A percentile compares a stretch with the other conserved stretches of the same genome.
These are phyloP conservation scores for Drosophila kuntzei DNA, from an alignment of 2,888 invertebrate genomes.

Conservation along the genomic window DNA sequence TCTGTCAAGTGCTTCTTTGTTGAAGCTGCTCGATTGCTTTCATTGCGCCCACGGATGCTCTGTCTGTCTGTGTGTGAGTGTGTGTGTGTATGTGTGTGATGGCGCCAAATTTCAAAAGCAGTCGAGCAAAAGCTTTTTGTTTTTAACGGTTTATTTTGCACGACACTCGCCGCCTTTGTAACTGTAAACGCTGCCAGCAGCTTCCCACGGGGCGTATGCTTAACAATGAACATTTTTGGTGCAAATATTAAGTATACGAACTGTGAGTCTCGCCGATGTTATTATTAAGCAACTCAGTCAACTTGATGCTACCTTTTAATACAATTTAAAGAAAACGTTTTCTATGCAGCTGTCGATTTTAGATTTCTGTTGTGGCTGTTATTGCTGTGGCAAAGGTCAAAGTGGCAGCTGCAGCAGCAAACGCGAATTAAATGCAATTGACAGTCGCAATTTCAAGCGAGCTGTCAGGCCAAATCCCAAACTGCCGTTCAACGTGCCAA, in stretches of 20 bases:
- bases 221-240: slow-evolving; percentile 10
- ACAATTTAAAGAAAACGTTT: slow-evolving; percentile 30
- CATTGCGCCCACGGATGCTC: slow-evolving; percentile 47
- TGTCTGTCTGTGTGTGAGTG: slow-evolving; percentile 11
- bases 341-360: slow-evolving; percentile 19
- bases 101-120: slow-evolving; percentile 81
- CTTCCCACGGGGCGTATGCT: slow-evolving; percentile 43
- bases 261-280: background rate
- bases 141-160: slow-evolving; percentile 73
- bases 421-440: slow-evolving; percentile 83
- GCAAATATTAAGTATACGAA: slow-evolving; percentile 14
- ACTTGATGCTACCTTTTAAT: slow-evolving; percentile 1
- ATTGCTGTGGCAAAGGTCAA: slow-evolving; percentile 64
- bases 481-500: slow-evolving; percentile 63
- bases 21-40: slow-evolving; percentile 49
- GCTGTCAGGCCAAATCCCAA: slow-evolving; percentile 82
- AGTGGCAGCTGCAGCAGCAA: slow-evolving; percentile 64
- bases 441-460: slow-evolving; percentile 84
- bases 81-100: slow-evolving; percentile 32
- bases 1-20: slow-evolving; percentile 76
- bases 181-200: slow-evolving; percentile 64
- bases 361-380: slow-evolving; percentile 8
- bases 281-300: background rate
- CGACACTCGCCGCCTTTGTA: slow-evolving; percentile 66
- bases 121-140: slow-evolving; percentile 69